A percentile compares a stretch with the other conserved stretches of the same genome.
phyloP scores from a whole-genome alignment of 1,140 invertebrate species.

The Cherax destructor region DNA sequence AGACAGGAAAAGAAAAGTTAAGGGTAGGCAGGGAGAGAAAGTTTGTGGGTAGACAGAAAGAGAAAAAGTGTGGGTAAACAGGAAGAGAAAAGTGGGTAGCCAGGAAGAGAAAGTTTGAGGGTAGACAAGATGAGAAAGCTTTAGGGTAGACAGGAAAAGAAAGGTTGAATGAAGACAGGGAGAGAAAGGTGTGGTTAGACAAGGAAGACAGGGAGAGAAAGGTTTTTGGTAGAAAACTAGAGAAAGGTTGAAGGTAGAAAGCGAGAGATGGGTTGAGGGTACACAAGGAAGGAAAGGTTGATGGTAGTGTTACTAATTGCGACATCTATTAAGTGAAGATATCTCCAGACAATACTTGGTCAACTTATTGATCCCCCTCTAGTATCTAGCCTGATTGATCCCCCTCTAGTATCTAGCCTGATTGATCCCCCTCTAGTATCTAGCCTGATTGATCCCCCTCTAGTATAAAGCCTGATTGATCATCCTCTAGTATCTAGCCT shows the following conservation, averaged over 20 bases:
- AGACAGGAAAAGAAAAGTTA: no score
- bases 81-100: neutral
- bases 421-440: no score
- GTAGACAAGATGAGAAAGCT: neutral
- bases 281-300: neutral
- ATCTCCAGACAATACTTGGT: no score
- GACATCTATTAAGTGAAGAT: no score
- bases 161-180: neutral
- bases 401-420: no score
- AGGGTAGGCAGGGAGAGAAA: neutral
- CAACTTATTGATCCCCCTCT: no score
- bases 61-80: neutral
- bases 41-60: no score
- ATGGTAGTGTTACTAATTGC: neutral
- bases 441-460: neutral
- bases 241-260: no score
- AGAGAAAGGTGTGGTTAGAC: neutral
- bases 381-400: no score
- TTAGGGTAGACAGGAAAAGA: no score
- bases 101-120: neutral
- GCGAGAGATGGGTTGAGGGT: no score
- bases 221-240: neutral
- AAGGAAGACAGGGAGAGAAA: neutral
- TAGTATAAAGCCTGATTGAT: neutral
- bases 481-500: no score